phyloP scores from a whole-genome alignment of 2,797 vertebrate genomes.

The Poeciliopsis turneri region DNA sequence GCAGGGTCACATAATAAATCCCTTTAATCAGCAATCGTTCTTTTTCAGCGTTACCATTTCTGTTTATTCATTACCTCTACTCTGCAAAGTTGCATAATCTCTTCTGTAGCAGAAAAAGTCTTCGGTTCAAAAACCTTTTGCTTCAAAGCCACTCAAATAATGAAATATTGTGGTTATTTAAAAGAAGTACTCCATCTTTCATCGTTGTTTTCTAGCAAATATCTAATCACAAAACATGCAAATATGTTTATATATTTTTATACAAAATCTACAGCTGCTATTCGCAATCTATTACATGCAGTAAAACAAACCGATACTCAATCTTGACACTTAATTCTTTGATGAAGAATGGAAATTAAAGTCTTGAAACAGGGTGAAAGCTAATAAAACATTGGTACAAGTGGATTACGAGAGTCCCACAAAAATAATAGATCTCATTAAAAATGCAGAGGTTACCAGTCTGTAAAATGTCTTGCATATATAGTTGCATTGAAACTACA shows the following conservation, averaged over 20 bases:
- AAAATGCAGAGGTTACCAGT: neutral
- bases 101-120: no score
- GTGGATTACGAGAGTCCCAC: neutral
- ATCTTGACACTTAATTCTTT: neutral
- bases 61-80: neutral
- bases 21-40: neutral
- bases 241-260: neutral
- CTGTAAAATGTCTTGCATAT: neutral
- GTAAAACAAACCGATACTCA: neutral
- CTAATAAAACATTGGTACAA: neutral
- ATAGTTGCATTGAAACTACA: neutral
- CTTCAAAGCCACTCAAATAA: neutral
- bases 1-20: neutral
- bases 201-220: neutral
- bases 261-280: neutral
- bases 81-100: neutral
- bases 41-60: neutral
- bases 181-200: neutral
- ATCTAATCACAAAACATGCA: neutral
- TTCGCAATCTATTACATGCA: neutral
- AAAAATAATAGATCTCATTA: neutral
- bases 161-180: neutral
- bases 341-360: neutral
- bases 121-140: neutral
- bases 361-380: neutral